Evolutionary conservation across 2,888 invertebrate genomes (phyloP).

Genomic region (Watsonalla cultraria): DNA sequence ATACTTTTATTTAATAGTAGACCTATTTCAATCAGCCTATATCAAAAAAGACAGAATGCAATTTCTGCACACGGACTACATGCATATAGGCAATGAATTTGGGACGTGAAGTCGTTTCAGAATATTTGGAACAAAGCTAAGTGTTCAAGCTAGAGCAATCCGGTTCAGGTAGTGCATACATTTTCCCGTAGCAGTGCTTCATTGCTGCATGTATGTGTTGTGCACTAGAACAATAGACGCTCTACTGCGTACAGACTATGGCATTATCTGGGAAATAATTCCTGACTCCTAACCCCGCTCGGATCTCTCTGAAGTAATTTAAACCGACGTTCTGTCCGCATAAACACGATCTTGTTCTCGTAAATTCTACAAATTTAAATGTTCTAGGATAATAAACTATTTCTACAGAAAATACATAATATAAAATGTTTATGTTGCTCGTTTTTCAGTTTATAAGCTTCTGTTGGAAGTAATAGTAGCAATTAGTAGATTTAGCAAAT

Average conservation of each 20-base stretch:
- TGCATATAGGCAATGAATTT: too few species aligned
- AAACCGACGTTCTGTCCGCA: constrained; percentile 15
- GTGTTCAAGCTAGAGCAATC: background rate
- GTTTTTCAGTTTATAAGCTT: too few species aligned
- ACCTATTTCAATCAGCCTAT: too few species aligned
- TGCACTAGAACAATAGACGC: constrained; percentile 43
- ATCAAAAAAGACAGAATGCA: too few species aligned
- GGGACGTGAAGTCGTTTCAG: background rate
- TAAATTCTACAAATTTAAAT: background rate
- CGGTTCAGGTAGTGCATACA: background rate
- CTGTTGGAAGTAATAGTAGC: too few species aligned
- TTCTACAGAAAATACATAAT: too few species aligned
- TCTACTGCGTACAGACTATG: constrained; percentile 28
- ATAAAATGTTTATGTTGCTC: too few species aligned
- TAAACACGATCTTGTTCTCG: constrained; percentile 2
- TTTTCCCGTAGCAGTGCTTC: constrained; percentile 4
- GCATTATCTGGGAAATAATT: constrained; percentile 51
- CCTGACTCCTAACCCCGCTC: constrained; percentile 28
- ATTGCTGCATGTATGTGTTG: constrained; percentile 17
- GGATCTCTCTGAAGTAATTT: constrained; percentile 28
- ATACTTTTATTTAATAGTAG: too few species aligned
- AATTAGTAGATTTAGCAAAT: too few species aligned
- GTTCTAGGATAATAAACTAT: background rate
- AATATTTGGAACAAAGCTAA: background rate
- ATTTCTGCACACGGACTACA: too few species aligned